Conservation (phyloP, 2,888 invertebrate species). For the Folsomia candida region DNA sequence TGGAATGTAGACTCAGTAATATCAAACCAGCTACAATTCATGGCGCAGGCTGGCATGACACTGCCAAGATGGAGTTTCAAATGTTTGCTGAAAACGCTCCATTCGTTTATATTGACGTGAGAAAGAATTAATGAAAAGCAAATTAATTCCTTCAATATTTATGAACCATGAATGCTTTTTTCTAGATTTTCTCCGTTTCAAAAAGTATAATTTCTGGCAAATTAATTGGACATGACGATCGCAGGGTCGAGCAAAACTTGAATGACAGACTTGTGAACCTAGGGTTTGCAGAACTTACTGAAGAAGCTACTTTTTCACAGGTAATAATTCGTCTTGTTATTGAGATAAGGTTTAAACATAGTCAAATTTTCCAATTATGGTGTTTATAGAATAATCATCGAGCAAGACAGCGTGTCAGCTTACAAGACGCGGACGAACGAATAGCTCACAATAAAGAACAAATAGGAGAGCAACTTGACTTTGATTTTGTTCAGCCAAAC, state of each 20-base stretch:
- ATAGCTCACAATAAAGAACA: slow-evolving; percentile 36
- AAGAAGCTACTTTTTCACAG: slow-evolving; percentile 77
- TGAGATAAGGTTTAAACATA: neutral
- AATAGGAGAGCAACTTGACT: slow-evolving; percentile 30
- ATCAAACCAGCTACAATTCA: slow-evolving; percentile 42
- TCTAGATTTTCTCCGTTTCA: slow-evolving; percentile 71
- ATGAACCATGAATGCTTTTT: neutral
- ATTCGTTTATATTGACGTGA: slow-evolving; percentile 20
- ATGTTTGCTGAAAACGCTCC: slow-evolving; percentile 26
- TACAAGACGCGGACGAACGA: slow-evolving; percentile 31
- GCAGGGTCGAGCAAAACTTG: slow-evolving; percentile 17
- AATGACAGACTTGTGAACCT: slow-evolving; percentile 59
- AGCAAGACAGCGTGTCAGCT: slow-evolving; percentile 16
- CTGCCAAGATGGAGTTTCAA: slow-evolving; percentile 28
- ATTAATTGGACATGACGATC: slow-evolving; percentile 55
- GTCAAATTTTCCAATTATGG: slow-evolving; percentile 4
- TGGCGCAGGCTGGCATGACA: slow-evolving; percentile 42
- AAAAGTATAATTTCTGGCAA: slow-evolving; percentile 69
- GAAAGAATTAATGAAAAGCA: neutral
- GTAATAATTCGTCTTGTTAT: no score
- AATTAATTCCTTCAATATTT: neutral
- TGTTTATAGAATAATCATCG: slow-evolving; percentile 33
- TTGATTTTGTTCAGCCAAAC: slow-evolving; percentile 26
- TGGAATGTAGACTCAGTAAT: slow-evolving; percentile 44
- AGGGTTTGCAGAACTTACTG: slow-evolving; percentile 66